Evolutionary conservation across 2,113 vertebrate genomes (phyloP), one percentile per base, ranked within the genome.

Genomic region (Rallus limicola): DNA sequence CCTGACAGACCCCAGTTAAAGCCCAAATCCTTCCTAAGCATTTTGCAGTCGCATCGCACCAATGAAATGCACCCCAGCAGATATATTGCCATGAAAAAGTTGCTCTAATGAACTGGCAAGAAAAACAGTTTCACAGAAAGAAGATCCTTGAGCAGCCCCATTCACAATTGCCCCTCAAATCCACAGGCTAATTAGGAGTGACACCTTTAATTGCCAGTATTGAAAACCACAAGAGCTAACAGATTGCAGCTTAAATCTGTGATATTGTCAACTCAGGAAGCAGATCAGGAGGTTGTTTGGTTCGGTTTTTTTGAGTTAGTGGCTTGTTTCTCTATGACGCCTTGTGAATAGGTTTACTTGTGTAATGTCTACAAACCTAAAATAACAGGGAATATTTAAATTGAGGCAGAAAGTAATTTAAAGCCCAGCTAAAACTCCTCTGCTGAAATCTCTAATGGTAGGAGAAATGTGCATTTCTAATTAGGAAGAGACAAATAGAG

Each of bases 331-430:
- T 78, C 85, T 92, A 79, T 90, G 94, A 98, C 24, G 34, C 93
- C 97, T 97, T 95, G 92, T 97, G 95, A 95, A 96, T 95, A 94
- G 81, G 92, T 96, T 97, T 97, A 97, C 95, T 97, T 92, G 89
- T 91, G 96, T 97, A 95, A 97, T 93, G 96, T 98, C 97, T 98
- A 82, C 92, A 87, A 95, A 92, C 67, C 68, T 97, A 96, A 97
- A 97, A 97, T 93, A 97, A 96, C 92, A 96, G 78, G 58, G 93
- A 97, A 86, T 93, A 93, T 97, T 98, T 97, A 93, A 97, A 97
- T 94, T 93, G 91, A 88, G 75, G 86, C 81, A 94, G 68, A 82
- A 90, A 79, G 92, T 97, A 97, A 96, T 98, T 98, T 95, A 93
- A 97, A 97, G 82, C 86, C 90, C 96, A 96, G 93, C 82, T 81